A percentile compares a stretch with the other conserved stretches of the same genome.
Evolutionary conservation across 2,797 vertebrate species (phyloP).

Genomic region (Knipowitschia caucasica): DNA sequence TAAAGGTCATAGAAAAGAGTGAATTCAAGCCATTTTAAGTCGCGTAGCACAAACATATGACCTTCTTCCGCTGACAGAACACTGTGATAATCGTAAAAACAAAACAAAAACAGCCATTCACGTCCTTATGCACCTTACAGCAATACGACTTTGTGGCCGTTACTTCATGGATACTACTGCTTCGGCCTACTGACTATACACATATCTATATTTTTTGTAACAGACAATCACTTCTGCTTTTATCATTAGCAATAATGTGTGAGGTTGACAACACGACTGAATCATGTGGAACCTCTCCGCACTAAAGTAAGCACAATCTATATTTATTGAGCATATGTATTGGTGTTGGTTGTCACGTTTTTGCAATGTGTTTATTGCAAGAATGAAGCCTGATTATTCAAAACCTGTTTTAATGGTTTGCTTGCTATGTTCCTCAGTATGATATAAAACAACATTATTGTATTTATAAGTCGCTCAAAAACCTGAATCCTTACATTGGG

Average conservation of each 20-base stretch:
- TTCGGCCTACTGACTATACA: background rate
- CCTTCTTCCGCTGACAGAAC: background rate
- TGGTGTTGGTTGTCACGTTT: too few species aligned
- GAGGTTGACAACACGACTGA: background rate
- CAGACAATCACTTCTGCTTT: background rate
- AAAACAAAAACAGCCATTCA: background rate
- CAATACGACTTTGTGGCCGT: background rate
- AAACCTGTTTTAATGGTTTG: too few species aligned
- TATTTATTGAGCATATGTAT: too few species aligned
- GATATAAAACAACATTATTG: too few species aligned
- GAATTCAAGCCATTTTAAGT: background rate
- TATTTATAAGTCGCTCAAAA: too few species aligned
- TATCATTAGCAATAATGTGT: background rate
- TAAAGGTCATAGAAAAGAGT: background rate
- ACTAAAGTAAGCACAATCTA: background rate
- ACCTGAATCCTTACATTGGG: too few species aligned
- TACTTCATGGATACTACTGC: background rate
- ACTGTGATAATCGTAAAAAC: background rate
- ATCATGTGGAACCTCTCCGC: background rate
- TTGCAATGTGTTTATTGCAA: too few species aligned
- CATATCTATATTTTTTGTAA: background rate
- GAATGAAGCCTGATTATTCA: too few species aligned
- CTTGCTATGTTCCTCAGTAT: too few species aligned
- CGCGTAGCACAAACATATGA: background rate
- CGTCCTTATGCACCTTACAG: background rate